Base-by-base conservation (phyloP, 1,140 invertebrate species). In the Ruditapes philippinarum region DNA sequence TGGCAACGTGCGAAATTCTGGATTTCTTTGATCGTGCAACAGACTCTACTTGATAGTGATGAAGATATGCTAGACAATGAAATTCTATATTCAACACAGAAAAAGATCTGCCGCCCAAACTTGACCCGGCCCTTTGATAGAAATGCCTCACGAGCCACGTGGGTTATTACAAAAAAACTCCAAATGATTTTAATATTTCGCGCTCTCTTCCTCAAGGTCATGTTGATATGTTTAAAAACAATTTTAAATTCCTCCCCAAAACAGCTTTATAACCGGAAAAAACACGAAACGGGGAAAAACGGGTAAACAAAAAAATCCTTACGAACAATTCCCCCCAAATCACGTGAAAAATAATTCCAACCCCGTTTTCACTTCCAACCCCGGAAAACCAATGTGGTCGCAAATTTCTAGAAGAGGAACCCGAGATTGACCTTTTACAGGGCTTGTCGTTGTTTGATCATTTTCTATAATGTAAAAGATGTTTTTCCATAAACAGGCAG, bases 251-350 rank as follows among this genome's bases (percentile, higher is more conserved):
- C 45, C 65, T 28, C 62, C 68, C 22, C 78, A 89, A 62, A 89
- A 89, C 36, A 89, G 79, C 49, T 89, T 82, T 38, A 49, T 89
- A 14, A 78, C 17, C 33, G 54, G n/a, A 70, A 70, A 73, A 51
- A 28, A 25, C 57, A 73, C 51, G 25, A 25, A 25, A 76, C n/a
- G n/a, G 9, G 51, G 65, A 82, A 42, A 65, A 28, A 74, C 51
- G 33, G 78, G 70, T 60, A 51, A 28, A 42, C 62, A 74, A 68
- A 79, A 70, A 17, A 65, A 28, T 25, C 62, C 83, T 3, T 25
- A 88, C 12, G 90, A 89, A 54, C 91, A 91, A 79, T 90, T 91
- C 51, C 91, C 91, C 51, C 90, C 90, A 76, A 91, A 42, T 73
- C 73, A 45, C 79, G 85, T 60, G 90, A 91, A 17, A n/a, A n/a